A percentile compares a stretch with the other conserved stretches of the same genome.
These are phyloP conservation scores for Orthosia gothica DNA, from an alignment of 2,888 invertebrate species.

Conservation along the genomic window DNA sequence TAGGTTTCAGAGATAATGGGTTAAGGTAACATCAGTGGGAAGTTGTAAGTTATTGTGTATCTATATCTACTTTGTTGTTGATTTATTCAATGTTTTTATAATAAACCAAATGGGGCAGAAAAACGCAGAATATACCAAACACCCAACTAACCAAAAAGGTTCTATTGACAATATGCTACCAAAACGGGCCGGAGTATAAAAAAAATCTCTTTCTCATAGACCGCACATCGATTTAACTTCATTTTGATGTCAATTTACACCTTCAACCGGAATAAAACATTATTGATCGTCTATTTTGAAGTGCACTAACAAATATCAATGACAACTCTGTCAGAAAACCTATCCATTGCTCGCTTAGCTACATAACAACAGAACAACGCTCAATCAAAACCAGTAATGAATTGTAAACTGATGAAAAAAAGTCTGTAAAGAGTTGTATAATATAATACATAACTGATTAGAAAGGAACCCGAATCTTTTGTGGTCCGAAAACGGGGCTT, in stretches of 20 bases:
- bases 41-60: too few relatives aligned
- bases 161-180: constrained; percentile 54
- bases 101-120: not conserved
- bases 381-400: constrained; percentile 49
- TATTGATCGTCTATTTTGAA: constrained; percentile 68
- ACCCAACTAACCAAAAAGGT: constrained; percentile 5
- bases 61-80: not conserved
- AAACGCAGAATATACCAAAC: not conserved
- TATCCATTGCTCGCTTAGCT: constrained; percentile 37
- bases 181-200: constrained; percentile 41
- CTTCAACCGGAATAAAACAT: constrained; percentile 61
- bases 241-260: constrained; percentile 77
- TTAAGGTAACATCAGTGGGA: too few relatives aligned
- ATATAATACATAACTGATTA: constrained; percentile 72
- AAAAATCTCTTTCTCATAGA: constrained; percentile 56
- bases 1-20: too few relatives aligned
- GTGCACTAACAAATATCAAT: constrained; percentile 48
- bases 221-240: constrained; percentile 68
- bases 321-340: constrained; percentile 47
- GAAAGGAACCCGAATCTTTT: constrained; percentile 73
- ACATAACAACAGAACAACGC: not conserved
- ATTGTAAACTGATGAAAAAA: constrained; percentile 21
- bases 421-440: constrained; percentile 54
- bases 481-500: constrained; percentile 74
- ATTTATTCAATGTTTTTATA: not conserved